phyloP scores from a whole-genome alignment of 2,113 vertebrate genomes.

The Hyaena hyaena region DNA sequence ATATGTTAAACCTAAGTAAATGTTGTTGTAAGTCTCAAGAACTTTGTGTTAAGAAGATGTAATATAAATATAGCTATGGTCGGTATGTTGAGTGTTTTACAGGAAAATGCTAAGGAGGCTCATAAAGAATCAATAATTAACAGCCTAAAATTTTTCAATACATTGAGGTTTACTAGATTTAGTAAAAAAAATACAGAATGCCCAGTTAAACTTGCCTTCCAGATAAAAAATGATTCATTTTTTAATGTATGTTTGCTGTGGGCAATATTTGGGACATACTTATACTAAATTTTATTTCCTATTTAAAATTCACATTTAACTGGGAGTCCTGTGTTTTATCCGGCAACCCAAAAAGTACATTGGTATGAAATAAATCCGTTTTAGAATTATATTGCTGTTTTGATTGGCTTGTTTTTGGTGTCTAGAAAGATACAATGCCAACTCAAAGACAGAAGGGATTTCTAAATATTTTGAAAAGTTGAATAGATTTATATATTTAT shows the following conservation, averaged over 20 bases:
- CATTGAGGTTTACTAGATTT: slow-evolving; percentile 21
- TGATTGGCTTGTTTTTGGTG: slow-evolving; percentile 51
- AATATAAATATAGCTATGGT: slow-evolving; percentile 53
- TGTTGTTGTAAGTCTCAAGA: slow-evolving; percentile 56
- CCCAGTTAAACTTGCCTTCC: slow-evolving; percentile 56
- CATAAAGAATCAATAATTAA: slow-evolving; percentile 7
- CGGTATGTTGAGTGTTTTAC: slow-evolving; percentile 13
- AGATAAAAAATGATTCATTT: slow-evolving; percentile 12
- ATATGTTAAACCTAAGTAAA: slow-evolving; percentile 43
- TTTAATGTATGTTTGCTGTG: slow-evolving; percentile 18
- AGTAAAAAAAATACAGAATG: slow-evolving; percentile 48
- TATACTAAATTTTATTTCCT: slow-evolving; percentile 39
- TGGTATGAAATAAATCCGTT: slow-evolving; percentile 44
- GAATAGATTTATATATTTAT: slow-evolving; percentile 72
- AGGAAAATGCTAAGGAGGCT: slow-evolving; percentile 28
- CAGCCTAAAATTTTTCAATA: not conserved
- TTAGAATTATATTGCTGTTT: slow-evolving; percentile 54
- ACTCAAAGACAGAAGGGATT: slow-evolving; percentile 54
- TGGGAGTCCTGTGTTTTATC: slow-evolving; percentile 35
- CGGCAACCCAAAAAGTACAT: slow-evolving; percentile 28
- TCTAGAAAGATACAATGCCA: slow-evolving; percentile 37
- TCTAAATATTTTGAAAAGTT: slow-evolving; percentile 61
- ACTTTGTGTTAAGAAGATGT: slow-evolving; percentile 54
- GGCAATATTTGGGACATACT: slow-evolving; percentile 34
- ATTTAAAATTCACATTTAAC: slow-evolving; percentile 63